Conservation (phyloP, 2,113 vertebrate species). For the Rhinoderma darwinii region DNA sequence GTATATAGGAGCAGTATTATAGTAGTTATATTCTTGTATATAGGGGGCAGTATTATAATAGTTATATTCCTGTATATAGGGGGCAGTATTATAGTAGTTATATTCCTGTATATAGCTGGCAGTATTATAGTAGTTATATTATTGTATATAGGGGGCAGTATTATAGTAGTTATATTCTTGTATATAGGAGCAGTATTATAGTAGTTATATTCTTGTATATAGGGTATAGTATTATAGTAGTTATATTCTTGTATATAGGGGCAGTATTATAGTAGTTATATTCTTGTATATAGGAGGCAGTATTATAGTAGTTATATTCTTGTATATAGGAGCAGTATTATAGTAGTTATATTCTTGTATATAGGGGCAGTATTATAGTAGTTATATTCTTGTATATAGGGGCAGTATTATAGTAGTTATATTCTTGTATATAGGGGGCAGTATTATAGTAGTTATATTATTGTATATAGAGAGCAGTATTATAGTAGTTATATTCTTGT, state of each 20-base stretch:
- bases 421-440: not conserved
- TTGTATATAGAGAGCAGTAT: not conserved
- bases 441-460: not conserved
- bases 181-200: not conserved
- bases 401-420: too few species aligned
- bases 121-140: too few species aligned
- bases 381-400: too few species aligned
- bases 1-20: too few species aligned
- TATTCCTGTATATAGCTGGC: too few species aligned
- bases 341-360: not conserved
- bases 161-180: too few species aligned
- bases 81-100: too few species aligned
- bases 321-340: not conserved
- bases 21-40: too few species aligned
- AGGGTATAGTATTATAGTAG: not conserved
- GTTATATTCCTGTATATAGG: too few species aligned
- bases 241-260: not conserved
- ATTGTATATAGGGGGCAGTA: too few species aligned
- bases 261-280: slow-evolving; percentile 7
- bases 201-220: not conserved
- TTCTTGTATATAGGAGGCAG: not conserved
- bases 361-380: not conserved
- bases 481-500: not conserved
- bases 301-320: slow-evolving; percentile 7
- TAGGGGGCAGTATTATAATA: too few species aligned